A percentile compares a stretch with the other conserved stretches of the same genome.
Evolutionary conservation across 2,797 vertebrate genomes (phyloP).

Genomic region (Acanthis flammea): DNA sequence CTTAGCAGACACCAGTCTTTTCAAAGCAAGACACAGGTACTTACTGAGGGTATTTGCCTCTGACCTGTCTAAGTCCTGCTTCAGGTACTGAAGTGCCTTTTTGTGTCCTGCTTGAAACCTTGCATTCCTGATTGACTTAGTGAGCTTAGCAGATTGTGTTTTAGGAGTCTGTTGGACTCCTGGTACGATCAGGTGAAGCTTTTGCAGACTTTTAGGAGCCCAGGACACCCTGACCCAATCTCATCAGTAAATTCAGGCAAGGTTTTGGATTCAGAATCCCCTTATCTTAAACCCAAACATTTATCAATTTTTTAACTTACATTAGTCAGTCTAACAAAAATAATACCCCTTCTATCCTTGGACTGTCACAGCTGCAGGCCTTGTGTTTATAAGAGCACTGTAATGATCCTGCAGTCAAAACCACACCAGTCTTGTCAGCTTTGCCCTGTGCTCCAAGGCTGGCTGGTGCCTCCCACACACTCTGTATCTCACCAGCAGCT

Average conservation of each 20-base stretch:
- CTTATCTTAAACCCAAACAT: background rate
- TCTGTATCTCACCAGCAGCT: background rate
- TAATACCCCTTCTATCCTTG: background rate
- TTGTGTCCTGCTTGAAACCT: background rate
- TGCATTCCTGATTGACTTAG: background rate
- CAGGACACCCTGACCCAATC: rapidly evolving
- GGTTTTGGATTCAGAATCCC: background rate
- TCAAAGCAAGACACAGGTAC: background rate
- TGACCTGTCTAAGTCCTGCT: background rate
- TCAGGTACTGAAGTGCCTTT: background rate
- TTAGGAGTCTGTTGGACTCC: background rate
- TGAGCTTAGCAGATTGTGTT: background rate
- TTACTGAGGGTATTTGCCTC: background rate
- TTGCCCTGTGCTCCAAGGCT: background rate
- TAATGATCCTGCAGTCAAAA: rapidly evolving
- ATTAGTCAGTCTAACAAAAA: background rate
- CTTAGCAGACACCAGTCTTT: background rate
- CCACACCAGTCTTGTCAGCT: background rate
- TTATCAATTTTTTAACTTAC: background rate
- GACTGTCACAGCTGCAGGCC: background rate
- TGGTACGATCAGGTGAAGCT: background rate
- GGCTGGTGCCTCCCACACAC: background rate
- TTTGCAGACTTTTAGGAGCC: background rate
- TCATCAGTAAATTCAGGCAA: background rate
- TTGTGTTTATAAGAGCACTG: background rate